Evolutionary conservation across 2,888 invertebrate genomes (phyloP).

Genomic region (Odontothrips loti): DNA sequence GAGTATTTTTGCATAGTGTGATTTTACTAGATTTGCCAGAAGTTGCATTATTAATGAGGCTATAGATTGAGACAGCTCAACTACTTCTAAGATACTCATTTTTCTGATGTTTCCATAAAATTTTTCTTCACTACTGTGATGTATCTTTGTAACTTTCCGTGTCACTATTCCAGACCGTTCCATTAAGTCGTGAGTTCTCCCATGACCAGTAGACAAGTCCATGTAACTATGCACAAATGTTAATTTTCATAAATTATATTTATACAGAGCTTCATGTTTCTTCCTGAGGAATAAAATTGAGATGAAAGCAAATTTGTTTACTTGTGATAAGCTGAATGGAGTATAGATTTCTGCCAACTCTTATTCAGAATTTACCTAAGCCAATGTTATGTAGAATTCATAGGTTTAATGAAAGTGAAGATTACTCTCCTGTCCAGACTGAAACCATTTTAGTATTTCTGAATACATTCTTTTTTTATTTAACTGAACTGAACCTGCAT

Average conservation of each 20-base stretch:
- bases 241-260: too few species aligned
- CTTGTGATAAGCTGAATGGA: neutral
- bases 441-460: neutral
- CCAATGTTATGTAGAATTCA: neutral
- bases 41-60: too few species aligned
- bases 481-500: too few species aligned
- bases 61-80: neutral
- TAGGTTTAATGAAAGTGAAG: neutral
- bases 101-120: neutral
- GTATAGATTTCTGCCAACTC: neutral
- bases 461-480: neutral
- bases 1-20: too few species aligned
- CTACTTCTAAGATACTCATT: neutral
- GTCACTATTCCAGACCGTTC: too few species aligned
- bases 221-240: neutral
- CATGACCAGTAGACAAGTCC: too few species aligned
- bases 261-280: neutral
- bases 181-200: too few species aligned
- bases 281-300: neutral
- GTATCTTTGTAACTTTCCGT: neutral
- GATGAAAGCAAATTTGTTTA: neutral
- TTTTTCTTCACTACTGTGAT: neutral
- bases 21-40: too few species aligned
- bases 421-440: slow-evolving; percentile 23
- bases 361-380: neutral